Evolutionary conservation across 1,140 invertebrate species (phyloP).

Genomic region (Chlorops oryzae): DNA sequence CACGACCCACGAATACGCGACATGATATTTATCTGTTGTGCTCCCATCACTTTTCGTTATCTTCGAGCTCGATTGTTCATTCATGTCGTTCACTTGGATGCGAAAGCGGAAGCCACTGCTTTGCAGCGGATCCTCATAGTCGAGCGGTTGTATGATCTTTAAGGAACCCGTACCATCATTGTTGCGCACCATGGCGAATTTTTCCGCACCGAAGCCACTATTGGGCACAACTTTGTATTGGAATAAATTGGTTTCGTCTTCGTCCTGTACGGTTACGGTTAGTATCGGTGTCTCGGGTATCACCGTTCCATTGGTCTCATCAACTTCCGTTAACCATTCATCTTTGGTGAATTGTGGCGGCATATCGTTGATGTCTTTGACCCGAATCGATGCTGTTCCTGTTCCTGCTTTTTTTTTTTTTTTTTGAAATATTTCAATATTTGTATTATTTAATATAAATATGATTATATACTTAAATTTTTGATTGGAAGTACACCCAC

Average conservation of each 20-base stretch:
- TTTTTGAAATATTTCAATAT: background rate
- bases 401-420: too few relatives aligned
- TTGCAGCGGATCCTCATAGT: slow-evolving; percentile 56
- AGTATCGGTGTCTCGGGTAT: slow-evolving; percentile 59
- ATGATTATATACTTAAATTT: background rate
- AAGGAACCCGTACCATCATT: slow-evolving; percentile 60
- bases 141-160: slow-evolving; percentile 59
- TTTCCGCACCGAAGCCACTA: slow-evolving; percentile 59
- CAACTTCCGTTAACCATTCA: slow-evolving; percentile 61
- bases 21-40: slow-evolving; percentile 56
- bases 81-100: slow-evolving; percentile 55
- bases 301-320: slow-evolving; percentile 57
- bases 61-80: too few relatives aligned
- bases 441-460: background rate
- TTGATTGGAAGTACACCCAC: slow-evolving; percentile 37
- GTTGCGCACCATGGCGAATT: slow-evolving; percentile 62
- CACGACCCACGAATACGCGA: slow-evolving; percentile 59
- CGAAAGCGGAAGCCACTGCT: slow-evolving; percentile 57
- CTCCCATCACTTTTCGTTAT: slow-evolving; percentile 52
- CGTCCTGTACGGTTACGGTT: slow-evolving; percentile 59
- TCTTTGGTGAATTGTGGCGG: slow-evolving; percentile 60
- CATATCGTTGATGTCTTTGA: slow-evolving; percentile 60
- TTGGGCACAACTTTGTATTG: slow-evolving; percentile 54
- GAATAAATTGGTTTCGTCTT: slow-evolving; percentile 58
- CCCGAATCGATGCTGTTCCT: slow-evolving; percentile 54